Evolutionary conservation across 2,113 vertebrate genomes (phyloP).

Genomic region (Oreocharis arfaki): DNA sequence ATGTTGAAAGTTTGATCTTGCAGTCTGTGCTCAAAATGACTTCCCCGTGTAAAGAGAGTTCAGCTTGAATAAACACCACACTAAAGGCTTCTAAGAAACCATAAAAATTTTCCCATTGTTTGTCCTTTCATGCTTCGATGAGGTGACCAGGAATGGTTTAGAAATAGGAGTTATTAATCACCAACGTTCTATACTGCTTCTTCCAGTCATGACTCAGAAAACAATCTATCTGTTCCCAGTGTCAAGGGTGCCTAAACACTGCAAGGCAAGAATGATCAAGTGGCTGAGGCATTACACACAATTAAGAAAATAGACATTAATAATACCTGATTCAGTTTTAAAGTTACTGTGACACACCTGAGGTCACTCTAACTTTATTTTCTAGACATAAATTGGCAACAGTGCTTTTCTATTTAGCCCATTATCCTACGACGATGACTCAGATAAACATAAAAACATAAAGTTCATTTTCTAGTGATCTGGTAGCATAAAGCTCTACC

Average conservation of each 20-base stretch:
- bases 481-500: not conserved
- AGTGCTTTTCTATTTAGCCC: not conserved
- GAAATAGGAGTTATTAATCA: not conserved
- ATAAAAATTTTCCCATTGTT: not conserved
- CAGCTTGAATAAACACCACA: constrained; percentile 11
- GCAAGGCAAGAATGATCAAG: not conserved
- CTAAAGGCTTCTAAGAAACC: not conserved
- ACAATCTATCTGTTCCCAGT: not conserved
- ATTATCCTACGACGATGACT: fast-evolving
- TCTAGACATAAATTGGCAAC: not conserved
- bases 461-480: not conserved
- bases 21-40: not conserved
- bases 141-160: not conserved
- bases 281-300: not conserved
- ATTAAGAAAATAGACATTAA: not conserved
- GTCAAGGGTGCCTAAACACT: not conserved
- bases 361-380: not conserved
- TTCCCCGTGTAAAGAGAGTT: not conserved
- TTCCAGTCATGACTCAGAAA: not conserved
- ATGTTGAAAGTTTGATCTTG: not conserved
- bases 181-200: not conserved
- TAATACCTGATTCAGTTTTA: not conserved
- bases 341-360: not conserved
- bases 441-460: not conserved
- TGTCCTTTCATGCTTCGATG: not conserved